phyloP scores from a whole-genome alignment of 2,797 vertebrate species.

The Antennarius maculatus region DNA sequence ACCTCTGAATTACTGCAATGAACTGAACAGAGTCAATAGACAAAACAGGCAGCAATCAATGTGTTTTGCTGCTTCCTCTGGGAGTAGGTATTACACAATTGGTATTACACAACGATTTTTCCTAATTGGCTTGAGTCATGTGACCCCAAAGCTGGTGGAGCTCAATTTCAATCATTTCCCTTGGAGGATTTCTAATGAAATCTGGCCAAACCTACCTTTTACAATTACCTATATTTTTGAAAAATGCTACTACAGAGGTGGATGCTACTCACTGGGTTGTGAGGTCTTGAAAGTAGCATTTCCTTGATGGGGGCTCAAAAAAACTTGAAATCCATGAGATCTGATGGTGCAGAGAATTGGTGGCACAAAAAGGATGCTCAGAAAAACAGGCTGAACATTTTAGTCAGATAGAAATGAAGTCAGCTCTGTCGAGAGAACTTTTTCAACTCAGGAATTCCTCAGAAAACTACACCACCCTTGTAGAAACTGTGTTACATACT shows the following conservation, averaged over 20 bases:
- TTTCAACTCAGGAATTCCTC: conserved; percentile 8
- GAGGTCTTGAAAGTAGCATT: neutral
- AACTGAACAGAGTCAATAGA: conserved; percentile 39
- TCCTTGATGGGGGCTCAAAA: neutral
- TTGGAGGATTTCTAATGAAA: conserved; percentile 8
- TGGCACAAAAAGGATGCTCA: conserved; percentile 20
- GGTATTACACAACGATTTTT: conserved; percentile 32
- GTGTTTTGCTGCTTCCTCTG: conserved; percentile 38
- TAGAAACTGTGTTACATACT: conserved; percentile 20
- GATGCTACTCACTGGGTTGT: neutral
- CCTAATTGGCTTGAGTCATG: conserved; percentile 22
- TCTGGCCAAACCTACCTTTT: neutral
- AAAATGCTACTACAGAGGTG: neutral
- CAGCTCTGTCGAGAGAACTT: neutral
- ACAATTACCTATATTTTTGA: no score
- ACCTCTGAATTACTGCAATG: conserved; percentile 32
- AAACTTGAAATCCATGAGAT: neutral
- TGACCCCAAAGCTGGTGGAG: conserved; percentile 18
- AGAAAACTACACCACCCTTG: no score
- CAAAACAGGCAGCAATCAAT: conserved; percentile 48
- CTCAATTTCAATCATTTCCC: conserved; percentile 22
- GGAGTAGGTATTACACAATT: conserved; percentile 41
- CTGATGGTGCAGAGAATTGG: conserved; percentile 26
- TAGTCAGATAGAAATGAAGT: conserved; percentile 21
- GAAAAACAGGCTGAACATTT: conserved; percentile 11